phyloP scores from a whole-genome alignment of 2,888 invertebrate species.

The Amphipoea oculea region DNA sequence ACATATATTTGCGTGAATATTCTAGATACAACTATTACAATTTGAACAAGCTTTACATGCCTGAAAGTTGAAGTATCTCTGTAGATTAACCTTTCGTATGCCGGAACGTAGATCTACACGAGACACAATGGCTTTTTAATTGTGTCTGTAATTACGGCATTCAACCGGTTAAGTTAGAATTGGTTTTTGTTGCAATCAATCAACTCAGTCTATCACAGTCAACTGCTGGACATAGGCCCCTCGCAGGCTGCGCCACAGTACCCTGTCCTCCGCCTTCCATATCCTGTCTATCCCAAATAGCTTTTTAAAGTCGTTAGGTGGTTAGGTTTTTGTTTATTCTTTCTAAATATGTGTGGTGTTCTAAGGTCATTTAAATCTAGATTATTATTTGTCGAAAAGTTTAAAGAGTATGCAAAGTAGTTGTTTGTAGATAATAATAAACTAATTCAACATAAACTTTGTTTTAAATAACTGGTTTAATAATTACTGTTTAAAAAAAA shows the following conservation, averaged over 20 bases:
- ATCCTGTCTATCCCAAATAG: background rate
- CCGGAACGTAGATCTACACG: too few species aligned
- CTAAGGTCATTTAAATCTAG: background rate
- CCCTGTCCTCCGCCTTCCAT: background rate
- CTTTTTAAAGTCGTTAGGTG: background rate
- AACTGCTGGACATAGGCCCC: background rate
- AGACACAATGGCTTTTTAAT: too few species aligned
- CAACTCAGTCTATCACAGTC: background rate
- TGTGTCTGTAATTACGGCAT: too few species aligned
- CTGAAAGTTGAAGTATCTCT: background rate
- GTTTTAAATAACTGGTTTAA: too few species aligned
- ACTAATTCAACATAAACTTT: background rate
- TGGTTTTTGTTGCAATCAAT: background rate
- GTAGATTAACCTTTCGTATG: too few species aligned
- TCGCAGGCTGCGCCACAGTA: background rate
- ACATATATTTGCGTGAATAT: conserved; percentile 6
- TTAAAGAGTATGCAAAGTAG: too few species aligned
- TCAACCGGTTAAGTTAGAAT: too few species aligned
- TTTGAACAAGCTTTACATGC: conserved; percentile 15
- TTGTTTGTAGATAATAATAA: background rate
- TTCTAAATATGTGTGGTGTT: background rate
- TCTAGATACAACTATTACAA: conserved; percentile 30
- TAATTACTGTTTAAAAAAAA: too few species aligned
- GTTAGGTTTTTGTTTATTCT: background rate
- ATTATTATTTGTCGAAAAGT: background rate